Evolutionary conservation across 2,888 invertebrate genomes (phyloP).

Genomic region (Cheilosia scutellata): DNA sequence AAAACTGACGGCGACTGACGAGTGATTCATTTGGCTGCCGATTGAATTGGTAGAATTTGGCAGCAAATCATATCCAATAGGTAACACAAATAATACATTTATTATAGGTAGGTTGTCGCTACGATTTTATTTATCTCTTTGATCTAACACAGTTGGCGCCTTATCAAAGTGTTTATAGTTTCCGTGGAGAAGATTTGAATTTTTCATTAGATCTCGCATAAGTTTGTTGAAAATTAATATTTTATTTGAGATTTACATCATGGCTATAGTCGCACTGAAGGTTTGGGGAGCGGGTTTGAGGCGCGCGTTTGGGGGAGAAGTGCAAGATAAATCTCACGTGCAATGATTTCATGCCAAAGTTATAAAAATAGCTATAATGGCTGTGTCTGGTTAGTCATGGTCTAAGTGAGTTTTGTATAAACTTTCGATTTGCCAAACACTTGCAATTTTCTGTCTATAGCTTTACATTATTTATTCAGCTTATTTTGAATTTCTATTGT

Average conservation of each 20-base stretch:
- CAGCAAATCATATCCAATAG: conserved; percentile 50
- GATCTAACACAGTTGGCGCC: conserved; percentile 50
- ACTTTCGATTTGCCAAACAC: conserved; percentile 10
- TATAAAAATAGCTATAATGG: conserved; percentile 22
- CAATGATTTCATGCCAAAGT: conserved; percentile 43
- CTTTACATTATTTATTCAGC: not conserved
- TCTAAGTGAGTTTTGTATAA: conserved; percentile 5
- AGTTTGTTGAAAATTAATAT: conserved; percentile 2
- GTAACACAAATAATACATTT: conserved; percentile 17
- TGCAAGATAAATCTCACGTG: conserved; percentile 43
- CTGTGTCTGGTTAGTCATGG: conserved; percentile 30
- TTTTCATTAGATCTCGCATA: conserved; percentile 11
- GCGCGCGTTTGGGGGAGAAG: too few species aligned
- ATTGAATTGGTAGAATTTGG: conserved; percentile 68
- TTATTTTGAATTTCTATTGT: not conserved
- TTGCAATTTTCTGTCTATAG: not conserved
- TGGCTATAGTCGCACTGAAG: not conserved
- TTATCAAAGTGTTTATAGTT: conserved; percentile 25
- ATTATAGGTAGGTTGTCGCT: conserved; percentile 19
- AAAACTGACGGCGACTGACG: conserved; percentile 55
- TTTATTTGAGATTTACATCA: not conserved
- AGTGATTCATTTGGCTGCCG: conserved; percentile 61
- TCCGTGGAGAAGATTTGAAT: conserved; percentile 53
- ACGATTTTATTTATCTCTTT: conserved; percentile 38
- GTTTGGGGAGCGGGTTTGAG: not conserved